phyloP scores from a whole-genome alignment of 2,797 vertebrate genomes.

The Sarcoramphus papa region DNA sequence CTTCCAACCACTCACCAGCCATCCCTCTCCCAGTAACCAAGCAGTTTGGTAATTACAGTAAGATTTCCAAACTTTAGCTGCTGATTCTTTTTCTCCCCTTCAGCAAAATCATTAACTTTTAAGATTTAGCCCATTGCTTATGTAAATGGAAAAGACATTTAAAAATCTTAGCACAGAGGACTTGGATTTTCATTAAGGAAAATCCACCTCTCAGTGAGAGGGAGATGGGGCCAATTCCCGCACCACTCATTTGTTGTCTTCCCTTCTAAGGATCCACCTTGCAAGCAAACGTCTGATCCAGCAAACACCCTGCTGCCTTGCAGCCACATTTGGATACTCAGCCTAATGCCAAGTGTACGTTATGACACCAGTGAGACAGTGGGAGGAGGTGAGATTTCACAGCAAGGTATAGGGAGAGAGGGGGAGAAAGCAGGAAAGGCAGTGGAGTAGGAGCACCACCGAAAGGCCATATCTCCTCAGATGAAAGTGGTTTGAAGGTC shows the following conservation, averaged over 20 bases:
- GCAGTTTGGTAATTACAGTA: neutral
- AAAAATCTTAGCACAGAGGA: neutral
- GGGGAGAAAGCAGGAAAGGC: neutral
- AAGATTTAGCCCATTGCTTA: neutral
- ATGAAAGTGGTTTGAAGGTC: neutral
- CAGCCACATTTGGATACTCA: neutral
- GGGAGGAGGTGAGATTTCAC: slow-evolving; percentile 31
- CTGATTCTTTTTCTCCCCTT: neutral
- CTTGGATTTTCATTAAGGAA: neutral
- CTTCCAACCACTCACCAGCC: neutral
- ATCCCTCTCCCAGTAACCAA: neutral
- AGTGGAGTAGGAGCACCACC: neutral
- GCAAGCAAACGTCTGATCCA: neutral
- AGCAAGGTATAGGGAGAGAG: neutral
- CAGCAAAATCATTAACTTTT: neutral
- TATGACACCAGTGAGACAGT: neutral
- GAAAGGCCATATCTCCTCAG: neutral
- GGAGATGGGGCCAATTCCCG: neutral
- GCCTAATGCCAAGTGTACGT: neutral
- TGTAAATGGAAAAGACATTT: neutral
- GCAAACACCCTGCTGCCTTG: neutral
- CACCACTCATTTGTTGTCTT: neutral
- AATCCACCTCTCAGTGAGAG: neutral
- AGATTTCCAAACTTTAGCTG: neutral
- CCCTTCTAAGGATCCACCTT: neutral